Conservation (phyloP, 2,113 vertebrate genomes). For the Upupa epops region DNA sequence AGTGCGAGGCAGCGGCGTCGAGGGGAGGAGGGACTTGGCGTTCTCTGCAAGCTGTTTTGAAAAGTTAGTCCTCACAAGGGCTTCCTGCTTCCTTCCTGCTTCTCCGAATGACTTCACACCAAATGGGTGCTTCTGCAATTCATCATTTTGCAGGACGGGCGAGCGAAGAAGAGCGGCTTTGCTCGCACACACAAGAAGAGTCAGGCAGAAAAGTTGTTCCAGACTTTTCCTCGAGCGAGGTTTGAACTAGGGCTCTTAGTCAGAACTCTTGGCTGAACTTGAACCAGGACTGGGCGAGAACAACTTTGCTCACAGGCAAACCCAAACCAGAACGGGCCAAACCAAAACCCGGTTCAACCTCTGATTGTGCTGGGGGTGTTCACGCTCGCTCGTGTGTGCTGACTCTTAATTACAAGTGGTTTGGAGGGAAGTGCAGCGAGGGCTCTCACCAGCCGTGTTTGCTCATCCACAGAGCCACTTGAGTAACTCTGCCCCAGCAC, state of each 20-base stretch:
- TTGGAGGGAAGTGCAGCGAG: not conserved
- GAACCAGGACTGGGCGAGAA: not conserved
- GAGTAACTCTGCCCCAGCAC: not conserved
- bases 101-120: conserved; percentile 40
- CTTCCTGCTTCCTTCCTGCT: conserved; percentile 58
- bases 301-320: not conserved
- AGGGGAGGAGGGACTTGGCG: not conserved
- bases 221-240: not conserved
- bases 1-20: not conserved
- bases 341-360: not conserved
- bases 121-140: conserved; percentile 64
- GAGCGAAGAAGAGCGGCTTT: not conserved
- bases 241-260: not conserved
- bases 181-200: not conserved
- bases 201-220: not conserved
- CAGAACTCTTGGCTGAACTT: not conserved
- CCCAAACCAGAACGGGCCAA: not conserved
- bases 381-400: accelerated
- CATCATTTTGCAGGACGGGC: conserved; percentile 12
- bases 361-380: not conserved
- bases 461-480: accelerated
- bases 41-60: conserved; percentile 42
- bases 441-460: not conserved
- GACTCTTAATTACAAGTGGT: not conserved
- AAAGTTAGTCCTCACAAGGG: conserved; percentile 48